A percentile compares a stretch with the other conserved stretches of the same genome.
phyloP scores from a whole-genome alignment of 2,113 vertebrate species.

The Nymphicus hollandicus region DNA sequence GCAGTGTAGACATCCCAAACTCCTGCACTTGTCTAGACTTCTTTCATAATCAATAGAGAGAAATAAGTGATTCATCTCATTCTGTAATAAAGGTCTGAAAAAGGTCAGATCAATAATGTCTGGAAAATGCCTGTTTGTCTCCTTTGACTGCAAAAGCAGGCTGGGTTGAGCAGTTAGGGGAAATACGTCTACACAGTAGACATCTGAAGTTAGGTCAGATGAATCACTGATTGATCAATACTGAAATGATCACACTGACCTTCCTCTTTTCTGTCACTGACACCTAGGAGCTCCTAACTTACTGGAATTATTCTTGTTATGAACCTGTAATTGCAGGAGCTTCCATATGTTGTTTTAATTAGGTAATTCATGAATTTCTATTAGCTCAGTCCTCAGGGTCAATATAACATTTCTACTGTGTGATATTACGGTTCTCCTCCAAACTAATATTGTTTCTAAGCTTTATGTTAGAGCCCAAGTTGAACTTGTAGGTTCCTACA shows the following conservation, averaged over 20 bases:
- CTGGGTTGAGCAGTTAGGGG: background rate
- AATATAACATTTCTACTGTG: background rate
- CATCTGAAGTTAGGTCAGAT: background rate
- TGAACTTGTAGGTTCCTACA: background rate
- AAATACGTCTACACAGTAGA: background rate
- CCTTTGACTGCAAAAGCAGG: background rate
- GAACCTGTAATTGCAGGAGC: background rate
- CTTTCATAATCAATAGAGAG: background rate
- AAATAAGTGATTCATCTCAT: background rate
- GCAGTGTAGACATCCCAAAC: background rate
- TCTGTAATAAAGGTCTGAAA: background rate
- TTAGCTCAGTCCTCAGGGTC: background rate
- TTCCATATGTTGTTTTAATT: constrained; percentile 13
- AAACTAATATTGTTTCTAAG: background rate
- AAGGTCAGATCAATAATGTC: constrained; percentile 40
- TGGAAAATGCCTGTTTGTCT: constrained; percentile 4
- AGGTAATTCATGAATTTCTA: background rate
- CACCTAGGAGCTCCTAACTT: background rate
- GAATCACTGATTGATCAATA: background rate
- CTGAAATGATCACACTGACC: background rate
- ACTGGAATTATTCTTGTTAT: background rate
- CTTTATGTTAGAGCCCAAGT: background rate
- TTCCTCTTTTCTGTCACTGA: background rate
- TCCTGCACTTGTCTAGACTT: background rate
- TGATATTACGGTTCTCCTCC: background rate